Percentiles rank a stretch among this genome's conserved stretches.
These are phyloP conservation scores for Miichthys miiuy DNA, from an alignment of 2,797 vertebrate species.

Conservation along the genomic window DNA sequence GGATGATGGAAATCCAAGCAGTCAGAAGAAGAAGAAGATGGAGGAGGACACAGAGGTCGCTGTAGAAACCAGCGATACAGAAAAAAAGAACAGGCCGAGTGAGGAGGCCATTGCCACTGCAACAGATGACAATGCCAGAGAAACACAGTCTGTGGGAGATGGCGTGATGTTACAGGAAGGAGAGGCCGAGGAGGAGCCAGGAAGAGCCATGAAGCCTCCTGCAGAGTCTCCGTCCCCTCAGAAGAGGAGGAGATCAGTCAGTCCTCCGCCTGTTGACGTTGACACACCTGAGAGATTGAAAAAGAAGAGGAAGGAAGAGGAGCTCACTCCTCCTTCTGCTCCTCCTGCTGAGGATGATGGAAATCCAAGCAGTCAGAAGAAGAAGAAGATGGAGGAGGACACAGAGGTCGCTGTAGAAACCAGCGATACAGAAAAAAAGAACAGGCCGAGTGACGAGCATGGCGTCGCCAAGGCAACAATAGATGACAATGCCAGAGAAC, in stretches of 20 bases:
- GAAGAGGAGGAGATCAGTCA: slow-evolving; percentile 24
- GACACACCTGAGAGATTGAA: neutral
- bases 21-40: too few species aligned
- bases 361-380: neutral
- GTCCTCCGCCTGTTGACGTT: neutral
- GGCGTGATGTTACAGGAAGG: too few species aligned
- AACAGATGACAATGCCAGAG: too few species aligned
- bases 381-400: neutral
- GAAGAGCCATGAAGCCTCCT: slow-evolving; percentile 69
- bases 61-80: too few species aligned
- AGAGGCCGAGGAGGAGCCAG: too few species aligned
- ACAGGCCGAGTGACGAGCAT: neutral
- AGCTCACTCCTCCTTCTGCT: too few species aligned
- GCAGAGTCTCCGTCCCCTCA: neutral
- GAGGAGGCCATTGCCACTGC: too few species aligned
- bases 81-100: too few species aligned
- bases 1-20: too few species aligned
- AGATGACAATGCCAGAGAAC: neutral
- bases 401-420: neutral
- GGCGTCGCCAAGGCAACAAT: neutral
- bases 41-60: too few species aligned
- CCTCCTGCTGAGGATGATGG: too few species aligned
- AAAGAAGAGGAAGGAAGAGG: slow-evolving; percentile 1
- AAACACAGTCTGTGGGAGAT: too few species aligned
- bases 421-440: neutral